A percentile compares a stretch with the other conserved stretches of the same genome.
These are phyloP conservation scores for Nomada fabriciana DNA, from an alignment of 2,888 invertebrate genomes.

Conservation along the genomic window DNA sequence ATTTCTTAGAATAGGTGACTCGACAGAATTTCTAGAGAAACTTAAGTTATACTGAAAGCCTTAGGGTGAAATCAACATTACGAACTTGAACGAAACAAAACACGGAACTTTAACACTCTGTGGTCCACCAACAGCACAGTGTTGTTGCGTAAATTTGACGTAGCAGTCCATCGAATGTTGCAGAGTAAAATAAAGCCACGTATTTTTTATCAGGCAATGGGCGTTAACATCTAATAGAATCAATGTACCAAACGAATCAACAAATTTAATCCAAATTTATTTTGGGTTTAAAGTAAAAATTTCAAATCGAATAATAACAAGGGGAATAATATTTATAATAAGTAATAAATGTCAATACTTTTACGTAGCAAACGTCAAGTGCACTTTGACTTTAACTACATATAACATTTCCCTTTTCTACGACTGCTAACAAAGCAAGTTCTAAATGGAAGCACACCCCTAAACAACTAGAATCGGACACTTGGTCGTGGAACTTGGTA, in stretches of 20 bases:
- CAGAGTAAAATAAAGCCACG: no score
- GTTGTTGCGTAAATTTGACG: no score
- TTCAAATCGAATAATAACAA: not conserved
- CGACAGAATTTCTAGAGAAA: slow-evolving; percentile 2
- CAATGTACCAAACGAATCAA: not conserved
- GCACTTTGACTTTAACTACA: not conserved
- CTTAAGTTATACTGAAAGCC: not conserved
- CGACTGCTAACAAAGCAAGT: not conserved
- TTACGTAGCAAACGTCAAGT: not conserved
- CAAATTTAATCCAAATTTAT: not conserved
- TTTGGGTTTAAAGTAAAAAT: not conserved
- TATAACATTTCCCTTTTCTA: slow-evolving; percentile 23
- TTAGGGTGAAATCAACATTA: not conserved
- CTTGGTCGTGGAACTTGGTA: slow-evolving; percentile 51
- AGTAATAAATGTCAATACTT: not conserved
- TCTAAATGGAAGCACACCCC: slow-evolving; percentile 35
- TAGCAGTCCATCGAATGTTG: no score
- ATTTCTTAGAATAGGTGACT: slow-evolving; percentile 4
- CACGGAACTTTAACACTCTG: not conserved
- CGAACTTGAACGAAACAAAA: not conserved
- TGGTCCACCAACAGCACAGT: no score
- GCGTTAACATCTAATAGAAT: not conserved
- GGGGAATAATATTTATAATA: not conserved
- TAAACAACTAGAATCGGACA: slow-evolving; percentile 48
- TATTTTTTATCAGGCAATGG: no score